These are phyloP conservation scores for Nematostella vectensis DNA, from an alignment of 92 coral and sea anemone species.

Conservation along the genomic window DNA sequence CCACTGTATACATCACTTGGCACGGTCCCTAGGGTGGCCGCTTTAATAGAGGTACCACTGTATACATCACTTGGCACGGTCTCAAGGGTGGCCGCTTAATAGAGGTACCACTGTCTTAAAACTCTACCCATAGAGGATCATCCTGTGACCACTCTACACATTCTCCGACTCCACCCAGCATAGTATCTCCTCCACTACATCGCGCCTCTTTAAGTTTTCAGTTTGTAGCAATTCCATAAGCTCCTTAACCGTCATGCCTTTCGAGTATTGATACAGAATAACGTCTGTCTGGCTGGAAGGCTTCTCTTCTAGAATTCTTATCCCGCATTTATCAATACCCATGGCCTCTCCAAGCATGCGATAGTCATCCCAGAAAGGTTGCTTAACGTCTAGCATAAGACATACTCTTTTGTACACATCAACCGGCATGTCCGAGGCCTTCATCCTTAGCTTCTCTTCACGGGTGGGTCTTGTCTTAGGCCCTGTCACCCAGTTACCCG, in stretches of 20 bases:
- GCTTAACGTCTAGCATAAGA: conserved; percentile 9
- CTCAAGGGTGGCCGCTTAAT: too few species aligned
- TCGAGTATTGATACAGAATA: background rate
- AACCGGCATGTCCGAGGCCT: conserved; percentile 6
- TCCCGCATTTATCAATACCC: conserved; percentile 3
- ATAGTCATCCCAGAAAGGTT: conserved; percentile 14
- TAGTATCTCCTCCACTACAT: background rate
- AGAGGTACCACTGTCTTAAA: too few species aligned
- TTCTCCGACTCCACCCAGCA: too few species aligned
- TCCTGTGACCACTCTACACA: too few species aligned
- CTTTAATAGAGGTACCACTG: too few species aligned
- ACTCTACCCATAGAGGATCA: too few species aligned
- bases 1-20: too few species aligned
- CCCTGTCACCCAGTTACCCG: too few species aligned
- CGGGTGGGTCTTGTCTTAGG: too few species aligned
- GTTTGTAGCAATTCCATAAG: background rate
- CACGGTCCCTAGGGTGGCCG: too few species aligned
- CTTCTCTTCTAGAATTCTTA: conserved; percentile 3
- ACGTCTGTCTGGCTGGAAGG: background rate
- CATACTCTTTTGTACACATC: conserved; percentile 6
- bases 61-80: too few species aligned
- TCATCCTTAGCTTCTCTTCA: background rate
- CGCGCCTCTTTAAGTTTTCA: background rate
- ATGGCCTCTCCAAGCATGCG: conserved; percentile 21
- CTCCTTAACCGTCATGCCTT: background rate